phyloP scores from a whole-genome alignment of 2,888 invertebrate species.

The Hofmannophila pseudospretella region DNA sequence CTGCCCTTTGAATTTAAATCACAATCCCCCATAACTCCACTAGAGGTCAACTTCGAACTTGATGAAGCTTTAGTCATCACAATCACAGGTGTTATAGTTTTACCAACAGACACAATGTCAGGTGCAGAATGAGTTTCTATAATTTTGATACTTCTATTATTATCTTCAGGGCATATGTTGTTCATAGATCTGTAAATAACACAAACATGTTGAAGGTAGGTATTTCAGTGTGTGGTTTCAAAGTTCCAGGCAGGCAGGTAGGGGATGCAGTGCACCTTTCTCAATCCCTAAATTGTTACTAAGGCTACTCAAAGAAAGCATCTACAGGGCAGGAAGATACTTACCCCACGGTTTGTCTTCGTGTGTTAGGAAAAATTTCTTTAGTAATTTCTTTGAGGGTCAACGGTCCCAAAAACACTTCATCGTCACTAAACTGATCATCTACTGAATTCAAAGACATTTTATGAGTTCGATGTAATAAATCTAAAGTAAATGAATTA shows the following conservation, averaged over 20 bases:
- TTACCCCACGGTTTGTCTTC: conserved; percentile 31
- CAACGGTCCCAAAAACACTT: conserved; percentile 49
- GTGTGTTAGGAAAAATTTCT: conserved; percentile 29
- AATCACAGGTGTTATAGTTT: conserved; percentile 3
- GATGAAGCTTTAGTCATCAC: conserved; percentile 13
- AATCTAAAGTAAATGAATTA: no score
- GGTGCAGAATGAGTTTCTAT: conserved; percentile 56
- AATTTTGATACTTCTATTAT: conserved; percentile 38
- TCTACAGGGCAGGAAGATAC: no score
- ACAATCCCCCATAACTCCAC: background rate
- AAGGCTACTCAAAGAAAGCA: no score
- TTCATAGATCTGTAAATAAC: no score
- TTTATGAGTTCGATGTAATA: no score
- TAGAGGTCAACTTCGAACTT: conserved; percentile 12
- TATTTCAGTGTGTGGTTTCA: no score
- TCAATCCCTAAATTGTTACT: no score
- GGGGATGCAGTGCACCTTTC: no score
- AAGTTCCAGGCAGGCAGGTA: no score
- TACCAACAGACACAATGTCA: conserved; percentile 25
- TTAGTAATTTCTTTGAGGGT: conserved; percentile 48
- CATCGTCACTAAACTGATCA: conserved; percentile 35
- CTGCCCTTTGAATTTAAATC: background rate
- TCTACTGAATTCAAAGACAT: background rate
- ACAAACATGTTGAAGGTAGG: no score
- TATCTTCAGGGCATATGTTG: conserved; percentile 15